These are phyloP conservation scores for Hyaena hyaena DNA, from an alignment of 2,113 vertebrate genomes.

Conservation along the genomic window DNA sequence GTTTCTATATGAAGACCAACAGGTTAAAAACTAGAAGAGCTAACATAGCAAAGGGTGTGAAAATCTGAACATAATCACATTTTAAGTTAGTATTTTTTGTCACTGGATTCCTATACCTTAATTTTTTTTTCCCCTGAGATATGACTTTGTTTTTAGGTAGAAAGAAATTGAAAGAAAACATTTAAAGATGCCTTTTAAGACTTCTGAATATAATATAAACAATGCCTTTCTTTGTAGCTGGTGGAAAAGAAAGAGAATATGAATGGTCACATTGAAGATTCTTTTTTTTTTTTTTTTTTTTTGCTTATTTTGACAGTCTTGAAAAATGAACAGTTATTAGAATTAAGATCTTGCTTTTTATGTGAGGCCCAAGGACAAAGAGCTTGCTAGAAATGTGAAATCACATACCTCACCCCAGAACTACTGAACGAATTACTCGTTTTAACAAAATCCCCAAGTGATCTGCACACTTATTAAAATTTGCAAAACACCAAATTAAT, in stretches of 20 bases:
- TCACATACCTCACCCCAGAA: not conserved
- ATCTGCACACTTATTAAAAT: not conserved
- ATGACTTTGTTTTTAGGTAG: not conserved
- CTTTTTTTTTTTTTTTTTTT: not conserved
- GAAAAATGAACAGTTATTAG: not conserved
- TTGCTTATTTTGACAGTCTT: not conserved
- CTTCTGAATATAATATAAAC: not conserved
- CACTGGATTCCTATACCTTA: not conserved
- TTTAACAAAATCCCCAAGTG: not conserved
- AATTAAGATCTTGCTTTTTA: not conserved
- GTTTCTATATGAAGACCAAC: not conserved
- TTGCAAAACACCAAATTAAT: not conserved
- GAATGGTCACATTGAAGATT: not conserved
- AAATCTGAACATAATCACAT: not conserved
- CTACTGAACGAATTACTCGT: not conserved
- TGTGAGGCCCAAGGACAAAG: not conserved
- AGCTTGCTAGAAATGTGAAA: not conserved
- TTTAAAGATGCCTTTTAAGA: not conserved
- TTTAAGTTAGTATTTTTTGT: not conserved
- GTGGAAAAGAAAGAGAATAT: not conserved
- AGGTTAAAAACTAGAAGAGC: not conserved
- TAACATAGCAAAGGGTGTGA: not conserved
- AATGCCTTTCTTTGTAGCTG: not conserved
- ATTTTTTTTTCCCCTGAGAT: not conserved
- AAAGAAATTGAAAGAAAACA: not conserved